These are phyloP conservation scores for Lepidotrigona ventralis DNA, from an alignment of 1,140 invertebrate genomes.

Conservation along the genomic window DNA sequence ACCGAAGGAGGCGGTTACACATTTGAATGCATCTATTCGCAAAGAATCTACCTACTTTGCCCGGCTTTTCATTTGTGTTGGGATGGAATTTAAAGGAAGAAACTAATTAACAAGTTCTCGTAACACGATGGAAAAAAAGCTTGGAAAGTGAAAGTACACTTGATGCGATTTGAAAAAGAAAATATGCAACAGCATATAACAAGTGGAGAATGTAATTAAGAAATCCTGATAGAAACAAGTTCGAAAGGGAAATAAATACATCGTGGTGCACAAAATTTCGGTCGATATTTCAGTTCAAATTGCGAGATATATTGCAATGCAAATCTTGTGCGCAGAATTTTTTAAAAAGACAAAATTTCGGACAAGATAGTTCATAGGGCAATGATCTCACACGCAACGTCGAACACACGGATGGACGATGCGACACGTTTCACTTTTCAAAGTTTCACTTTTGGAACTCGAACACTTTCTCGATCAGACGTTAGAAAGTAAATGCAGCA, in stretches of 20 bases:
- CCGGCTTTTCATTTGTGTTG: background rate
- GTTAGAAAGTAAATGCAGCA: background rate
- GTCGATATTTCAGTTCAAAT: background rate
- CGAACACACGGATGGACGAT: background rate
- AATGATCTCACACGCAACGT: background rate
- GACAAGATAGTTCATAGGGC: background rate
- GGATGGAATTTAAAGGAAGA: background rate
- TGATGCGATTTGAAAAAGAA: background rate
- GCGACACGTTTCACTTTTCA: background rate
- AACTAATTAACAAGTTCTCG: background rate
- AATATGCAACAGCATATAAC: background rate
- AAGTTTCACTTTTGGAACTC: slow-evolving; percentile 3
- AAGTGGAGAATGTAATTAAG: background rate
- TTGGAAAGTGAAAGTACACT: background rate
- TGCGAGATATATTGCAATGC: background rate
- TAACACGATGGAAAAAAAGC: background rate
- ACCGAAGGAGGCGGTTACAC: background rate
- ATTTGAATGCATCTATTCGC: background rate
- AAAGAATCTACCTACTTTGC: background rate
- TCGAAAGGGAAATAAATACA: too few relatives aligned
- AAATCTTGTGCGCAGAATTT: background rate
- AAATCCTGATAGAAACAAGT: too few relatives aligned
- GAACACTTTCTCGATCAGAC: background rate
- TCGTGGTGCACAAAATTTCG: too few relatives aligned
- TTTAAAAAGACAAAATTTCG: background rate